These are phyloP conservation scores for Diabrotica balteata DNA, from an alignment of 2,888 invertebrate species.

Conservation along the genomic window DNA sequence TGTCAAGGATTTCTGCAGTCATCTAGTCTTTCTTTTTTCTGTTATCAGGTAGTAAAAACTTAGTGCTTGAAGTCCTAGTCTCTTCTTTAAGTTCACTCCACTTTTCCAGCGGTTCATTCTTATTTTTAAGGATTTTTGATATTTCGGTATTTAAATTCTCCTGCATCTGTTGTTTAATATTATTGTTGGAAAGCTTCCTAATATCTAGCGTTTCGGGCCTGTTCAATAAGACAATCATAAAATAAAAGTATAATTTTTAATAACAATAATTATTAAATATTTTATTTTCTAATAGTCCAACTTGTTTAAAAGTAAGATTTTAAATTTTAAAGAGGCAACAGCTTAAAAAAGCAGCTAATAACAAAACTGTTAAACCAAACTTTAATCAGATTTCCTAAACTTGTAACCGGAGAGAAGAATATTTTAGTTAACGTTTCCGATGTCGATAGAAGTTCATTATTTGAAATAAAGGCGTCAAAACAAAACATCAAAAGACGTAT, in stretches of 20 bases:
- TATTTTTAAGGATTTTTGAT: too few species aligned
- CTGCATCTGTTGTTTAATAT: too few species aligned
- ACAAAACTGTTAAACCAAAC: constrained; percentile 24
- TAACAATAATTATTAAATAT: not conserved
- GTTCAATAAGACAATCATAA: not conserved
- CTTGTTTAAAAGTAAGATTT: constrained; percentile 13
- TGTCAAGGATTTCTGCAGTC: too few species aligned
- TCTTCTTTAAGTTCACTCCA: too few species aligned
- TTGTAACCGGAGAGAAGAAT: not conserved
- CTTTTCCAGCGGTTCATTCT: too few species aligned
- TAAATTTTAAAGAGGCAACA: constrained; percentile 17
- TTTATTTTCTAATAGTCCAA: not conserved
- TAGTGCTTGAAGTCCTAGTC: too few species aligned
- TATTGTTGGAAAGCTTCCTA: too few species aligned
- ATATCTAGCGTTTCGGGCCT: too few species aligned
- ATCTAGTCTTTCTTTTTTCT: too few species aligned
- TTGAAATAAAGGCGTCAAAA: not conserved
- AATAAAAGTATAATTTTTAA: not conserved
- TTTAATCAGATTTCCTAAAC: constrained; percentile 18
- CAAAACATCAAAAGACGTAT: too few species aligned
- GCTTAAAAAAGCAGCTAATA: constrained; percentile 23
- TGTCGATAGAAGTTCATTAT: constrained; percentile 15
- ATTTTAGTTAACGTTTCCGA: constrained; percentile 24
- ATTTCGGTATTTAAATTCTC: too few species aligned
- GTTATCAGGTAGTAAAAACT: too few species aligned